phyloP scores from a whole-genome alignment of 1,140 invertebrate species.

The Brachionus rotundiformis region DNA sequence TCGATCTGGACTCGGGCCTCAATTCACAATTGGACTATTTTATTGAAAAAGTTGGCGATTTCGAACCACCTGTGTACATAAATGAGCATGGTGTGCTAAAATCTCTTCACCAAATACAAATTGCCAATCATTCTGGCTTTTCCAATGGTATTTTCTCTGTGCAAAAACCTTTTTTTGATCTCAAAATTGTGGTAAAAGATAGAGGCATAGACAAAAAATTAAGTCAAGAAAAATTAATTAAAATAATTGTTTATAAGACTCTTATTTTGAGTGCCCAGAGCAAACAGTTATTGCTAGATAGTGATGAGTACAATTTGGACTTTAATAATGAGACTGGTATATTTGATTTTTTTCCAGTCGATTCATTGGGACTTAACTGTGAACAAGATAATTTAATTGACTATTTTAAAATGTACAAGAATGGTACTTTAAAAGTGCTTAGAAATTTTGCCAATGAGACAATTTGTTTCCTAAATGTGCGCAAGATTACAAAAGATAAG shows the following conservation, averaged over 20 bases:
- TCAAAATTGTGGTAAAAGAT: background rate
- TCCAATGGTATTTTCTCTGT: background rate
- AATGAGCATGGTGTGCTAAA: conserved; percentile 1
- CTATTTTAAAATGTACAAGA: background rate
- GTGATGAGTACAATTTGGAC: background rate
- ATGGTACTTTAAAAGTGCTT: background rate
- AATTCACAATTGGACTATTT: conserved; percentile 5
- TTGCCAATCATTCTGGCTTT: background rate
- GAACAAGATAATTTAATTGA: conserved; percentile 10
- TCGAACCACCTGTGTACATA: conserved; percentile 18
- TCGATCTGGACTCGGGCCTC: background rate
- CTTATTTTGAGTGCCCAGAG: background rate
- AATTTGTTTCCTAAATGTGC: conserved; percentile 29
- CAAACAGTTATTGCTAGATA: background rate
- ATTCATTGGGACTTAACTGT: conserved; percentile 8
- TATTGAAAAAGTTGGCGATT: background rate
- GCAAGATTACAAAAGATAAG: background rate
- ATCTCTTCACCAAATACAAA: background rate
- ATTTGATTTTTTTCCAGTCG: background rate
- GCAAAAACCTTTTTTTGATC: background rate
- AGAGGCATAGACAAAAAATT: conserved; percentile 22
- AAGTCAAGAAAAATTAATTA: background rate
- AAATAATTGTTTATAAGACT: background rate
- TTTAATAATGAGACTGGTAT: conserved; percentile 3
- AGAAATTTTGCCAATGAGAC: background rate